A percentile compares a stretch with the other conserved stretches of the same genome.
phyloP scores from a whole-genome alignment of 2,888 invertebrate species.

The Drosophila cyrtoloma region DNA sequence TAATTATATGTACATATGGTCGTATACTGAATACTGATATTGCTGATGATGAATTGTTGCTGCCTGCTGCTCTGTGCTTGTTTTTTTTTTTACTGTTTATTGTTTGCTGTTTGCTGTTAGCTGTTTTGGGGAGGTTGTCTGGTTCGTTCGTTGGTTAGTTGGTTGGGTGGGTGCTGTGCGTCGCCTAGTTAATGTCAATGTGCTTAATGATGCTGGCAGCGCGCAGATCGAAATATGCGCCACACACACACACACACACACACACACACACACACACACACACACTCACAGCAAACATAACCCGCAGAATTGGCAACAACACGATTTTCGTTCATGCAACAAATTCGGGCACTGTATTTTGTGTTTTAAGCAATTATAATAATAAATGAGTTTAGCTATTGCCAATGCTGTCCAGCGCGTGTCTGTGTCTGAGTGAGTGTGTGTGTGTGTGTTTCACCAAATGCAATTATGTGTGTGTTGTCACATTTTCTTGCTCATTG shows the following conservation, averaged over 20 bases:
- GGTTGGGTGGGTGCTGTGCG: conserved; percentile 16
- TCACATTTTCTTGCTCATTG: conserved; percentile 55
- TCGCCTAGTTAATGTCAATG: conserved; percentile 53
- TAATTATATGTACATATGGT: conserved; percentile 71
- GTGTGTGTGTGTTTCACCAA: conserved; percentile 23
- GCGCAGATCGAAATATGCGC: conserved; percentile 47
- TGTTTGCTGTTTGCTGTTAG: background rate
- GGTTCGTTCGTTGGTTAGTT: background rate
- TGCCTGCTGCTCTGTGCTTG: background rate
- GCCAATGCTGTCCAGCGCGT: conserved; percentile 30
- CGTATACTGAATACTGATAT: conserved; percentile 51
- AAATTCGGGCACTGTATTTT: conserved; percentile 32
- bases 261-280: conserved; percentile 13
- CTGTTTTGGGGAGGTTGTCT: background rate
- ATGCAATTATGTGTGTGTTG: conserved; percentile 62
- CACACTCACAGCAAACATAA: conserved; percentile 13
- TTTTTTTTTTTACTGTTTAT: conserved; percentile 22
- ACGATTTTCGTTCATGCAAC: conserved; percentile 42
- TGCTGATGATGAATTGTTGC: conserved; percentile 67
- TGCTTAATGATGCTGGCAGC: conserved; percentile 64
- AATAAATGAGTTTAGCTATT: conserved; percentile 67
- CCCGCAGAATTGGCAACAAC: conserved; percentile 25
- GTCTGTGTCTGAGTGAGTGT: background rate
- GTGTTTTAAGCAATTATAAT: conserved; percentile 69
- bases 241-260: conserved; percentile 15